These are phyloP conservation scores for Lepisosteus osseus DNA, from an alignment of 2,113 vertebrate genomes.

Conservation along the genomic window DNA sequence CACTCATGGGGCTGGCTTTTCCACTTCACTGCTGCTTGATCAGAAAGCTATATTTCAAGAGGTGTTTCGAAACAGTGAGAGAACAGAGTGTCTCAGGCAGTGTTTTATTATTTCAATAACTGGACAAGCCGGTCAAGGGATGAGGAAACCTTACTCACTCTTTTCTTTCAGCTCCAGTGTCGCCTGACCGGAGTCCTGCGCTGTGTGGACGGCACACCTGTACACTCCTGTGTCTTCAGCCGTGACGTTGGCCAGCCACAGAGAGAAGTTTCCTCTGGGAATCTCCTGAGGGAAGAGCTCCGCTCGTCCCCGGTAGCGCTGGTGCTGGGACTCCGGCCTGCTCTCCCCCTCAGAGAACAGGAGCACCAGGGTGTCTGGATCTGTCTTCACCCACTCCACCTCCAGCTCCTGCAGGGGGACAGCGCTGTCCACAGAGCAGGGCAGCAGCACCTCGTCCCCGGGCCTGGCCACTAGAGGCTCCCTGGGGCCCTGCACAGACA, in stretches of 20 bases:
- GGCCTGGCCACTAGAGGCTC: too few relatives aligned
- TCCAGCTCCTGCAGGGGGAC: neutral
- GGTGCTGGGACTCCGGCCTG: neutral
- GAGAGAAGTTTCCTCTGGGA: neutral
- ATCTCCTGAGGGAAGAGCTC: neutral
- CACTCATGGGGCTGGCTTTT: too few relatives aligned
- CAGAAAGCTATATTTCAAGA: too few relatives aligned
- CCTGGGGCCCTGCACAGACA: too few relatives aligned
- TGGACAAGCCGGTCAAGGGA: too few relatives aligned
- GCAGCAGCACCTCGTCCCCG: neutral
- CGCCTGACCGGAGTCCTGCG: neutral
- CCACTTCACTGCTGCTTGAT: too few relatives aligned
- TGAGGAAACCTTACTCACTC: neutral
- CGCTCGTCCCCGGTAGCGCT: neutral
- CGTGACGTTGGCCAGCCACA: neutral
- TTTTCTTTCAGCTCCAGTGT: neutral
- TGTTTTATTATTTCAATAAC: too few relatives aligned
- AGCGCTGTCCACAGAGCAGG: neutral
- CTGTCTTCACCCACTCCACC: neutral
- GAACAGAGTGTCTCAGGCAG: too few relatives aligned
- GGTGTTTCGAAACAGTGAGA: too few relatives aligned
- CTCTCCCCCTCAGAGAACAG: neutral
- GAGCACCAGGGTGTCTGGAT: neutral
- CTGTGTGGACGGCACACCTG: neutral
- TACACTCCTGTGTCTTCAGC: neutral